phyloP scores from a whole-genome alignment of 2,888 invertebrate genomes.

The Smittia sp. region DNA sequence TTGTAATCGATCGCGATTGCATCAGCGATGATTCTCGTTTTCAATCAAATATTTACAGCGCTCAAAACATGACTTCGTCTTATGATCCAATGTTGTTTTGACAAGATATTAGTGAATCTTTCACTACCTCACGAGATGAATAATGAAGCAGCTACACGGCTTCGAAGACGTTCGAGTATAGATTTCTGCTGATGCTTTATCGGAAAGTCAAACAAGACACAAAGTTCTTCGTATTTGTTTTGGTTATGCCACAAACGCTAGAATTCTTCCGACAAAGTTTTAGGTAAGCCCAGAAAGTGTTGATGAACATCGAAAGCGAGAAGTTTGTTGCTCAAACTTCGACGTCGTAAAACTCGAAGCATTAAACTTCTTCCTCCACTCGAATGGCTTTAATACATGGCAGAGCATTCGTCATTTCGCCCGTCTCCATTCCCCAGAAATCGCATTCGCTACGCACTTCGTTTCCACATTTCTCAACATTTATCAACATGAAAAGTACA shows the following conservation, averaged over 20 bases:
- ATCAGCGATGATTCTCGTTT: neutral
- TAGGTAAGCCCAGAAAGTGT: neutral
- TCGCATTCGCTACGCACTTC: neutral
- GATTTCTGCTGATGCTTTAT: neutral
- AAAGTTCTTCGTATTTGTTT: neutral
- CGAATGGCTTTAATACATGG: neutral
- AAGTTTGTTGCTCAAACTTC: neutral
- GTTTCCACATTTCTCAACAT: neutral
- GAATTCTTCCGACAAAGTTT: neutral
- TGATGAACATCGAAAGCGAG: neutral
- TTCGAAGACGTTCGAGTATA: neutral
- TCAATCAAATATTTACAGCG: constrained; percentile 2
- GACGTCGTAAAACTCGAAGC: neutral
- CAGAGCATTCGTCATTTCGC: neutral
- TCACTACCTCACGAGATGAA: neutral
- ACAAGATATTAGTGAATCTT: constrained; percentile 12
- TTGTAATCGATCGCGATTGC: neutral
- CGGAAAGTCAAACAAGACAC: neutral
- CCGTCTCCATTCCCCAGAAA: neutral
- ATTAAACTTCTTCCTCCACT: neutral
- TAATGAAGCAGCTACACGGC: neutral
- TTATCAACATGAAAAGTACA: constrained; percentile 3
- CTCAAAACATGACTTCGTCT: constrained; percentile 6
- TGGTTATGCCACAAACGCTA: neutral
- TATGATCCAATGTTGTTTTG: constrained; percentile 1